Evolutionary conservation across 1,140 invertebrate genomes (phyloP), one percentile per base, ranked within the genome.

Genomic region (Drosophila funebris): DNA sequence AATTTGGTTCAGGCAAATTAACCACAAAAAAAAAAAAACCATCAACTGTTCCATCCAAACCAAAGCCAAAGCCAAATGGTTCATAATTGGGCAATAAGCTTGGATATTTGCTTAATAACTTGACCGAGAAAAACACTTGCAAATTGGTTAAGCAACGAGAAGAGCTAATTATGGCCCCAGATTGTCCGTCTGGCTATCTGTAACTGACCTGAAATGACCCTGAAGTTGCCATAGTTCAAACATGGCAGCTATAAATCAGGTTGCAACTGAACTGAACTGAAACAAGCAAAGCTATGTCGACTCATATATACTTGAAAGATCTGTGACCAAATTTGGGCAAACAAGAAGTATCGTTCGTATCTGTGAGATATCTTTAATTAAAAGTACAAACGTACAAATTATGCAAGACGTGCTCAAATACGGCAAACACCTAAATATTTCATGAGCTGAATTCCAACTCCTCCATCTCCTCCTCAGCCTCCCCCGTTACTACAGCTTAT

Each of bases 371-470:
- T 78, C 83, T 87, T 83, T 87, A 87, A 87, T 87, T 88, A 87
- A 83, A 78, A 83, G 75, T 78, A 87, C 83, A 83, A 78, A 78
- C 73, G 77, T 87, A 83, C 71, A 78, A 85, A 87, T 87, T 88
- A 87, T 87, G 82, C 78, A 87, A 85, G 78, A 85, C 70, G 71
- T 83, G 82, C 74, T 75, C 78, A 88, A 85, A 85, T 88, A 85
- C 77, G 82, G 82, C 78, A 78, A 88, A 83, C 78, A 85, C 82
- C 83, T 87, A 85, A 88, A 85, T 85, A 88, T 88, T 82, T 85
- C 76, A 71, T 71, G 78, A 81, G 69, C 61, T 68, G 78, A 73
- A 81, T 70, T 69, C 66, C 77, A 85, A 81, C 74, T 18, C 41
- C 9, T 24, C 20, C 76, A 74, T 44, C 41, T 14, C 4, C 22